phyloP scores from a whole-genome alignment of 2,888 invertebrate genomes.

The Rhimphoctona megacephalus region DNA sequence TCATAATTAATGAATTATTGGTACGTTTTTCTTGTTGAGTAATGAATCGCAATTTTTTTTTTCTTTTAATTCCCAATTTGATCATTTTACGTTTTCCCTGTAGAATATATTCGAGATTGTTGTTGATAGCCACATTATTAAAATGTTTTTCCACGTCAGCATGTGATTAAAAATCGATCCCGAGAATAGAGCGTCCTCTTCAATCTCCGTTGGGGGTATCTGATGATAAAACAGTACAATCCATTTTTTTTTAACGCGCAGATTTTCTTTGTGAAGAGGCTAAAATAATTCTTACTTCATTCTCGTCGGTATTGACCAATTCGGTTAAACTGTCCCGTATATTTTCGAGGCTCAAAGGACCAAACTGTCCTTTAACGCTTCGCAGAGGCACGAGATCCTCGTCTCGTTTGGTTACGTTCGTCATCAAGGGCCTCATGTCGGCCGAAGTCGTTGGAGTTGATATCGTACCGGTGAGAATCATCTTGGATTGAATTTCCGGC shows the following conservation, averaged over 20 bases:
- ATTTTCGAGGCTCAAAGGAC: slow-evolving; percentile 62
- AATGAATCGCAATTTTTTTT: slow-evolving; percentile 1
- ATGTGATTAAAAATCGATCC: slow-evolving; percentile 36
- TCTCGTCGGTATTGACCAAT: slow-evolving; percentile 36
- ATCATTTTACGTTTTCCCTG: slow-evolving; percentile 33
- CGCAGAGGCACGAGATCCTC: slow-evolving; percentile 67
- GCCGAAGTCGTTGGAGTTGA: slow-evolving; percentile 71
- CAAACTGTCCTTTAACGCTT: slow-evolving; percentile 70
- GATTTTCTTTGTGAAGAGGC: neutral
- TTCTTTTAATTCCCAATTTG: neutral
- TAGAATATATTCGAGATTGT: slow-evolving; percentile 43
- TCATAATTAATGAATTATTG: neutral
- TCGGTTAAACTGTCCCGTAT: slow-evolving; percentile 26
- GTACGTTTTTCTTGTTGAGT: neutral
- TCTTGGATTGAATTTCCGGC: neutral
- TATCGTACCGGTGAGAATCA: slow-evolving; percentile 64
- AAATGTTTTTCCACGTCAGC: slow-evolving; percentile 56
- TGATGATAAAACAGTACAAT: neutral
- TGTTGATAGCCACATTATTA: slow-evolving; percentile 61
- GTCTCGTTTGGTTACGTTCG: slow-evolving; percentile 54
- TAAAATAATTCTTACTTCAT: slow-evolving; percentile 17
- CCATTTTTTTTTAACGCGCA: slow-evolving; percentile 14
- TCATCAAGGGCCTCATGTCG: slow-evolving; percentile 69
- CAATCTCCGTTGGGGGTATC: slow-evolving; percentile 1
- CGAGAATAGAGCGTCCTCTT: slow-evolving; percentile 23